phyloP scores from a whole-genome alignment of 2,797 vertebrate genomes.

The Poeciliopsis presidionis region DNA sequence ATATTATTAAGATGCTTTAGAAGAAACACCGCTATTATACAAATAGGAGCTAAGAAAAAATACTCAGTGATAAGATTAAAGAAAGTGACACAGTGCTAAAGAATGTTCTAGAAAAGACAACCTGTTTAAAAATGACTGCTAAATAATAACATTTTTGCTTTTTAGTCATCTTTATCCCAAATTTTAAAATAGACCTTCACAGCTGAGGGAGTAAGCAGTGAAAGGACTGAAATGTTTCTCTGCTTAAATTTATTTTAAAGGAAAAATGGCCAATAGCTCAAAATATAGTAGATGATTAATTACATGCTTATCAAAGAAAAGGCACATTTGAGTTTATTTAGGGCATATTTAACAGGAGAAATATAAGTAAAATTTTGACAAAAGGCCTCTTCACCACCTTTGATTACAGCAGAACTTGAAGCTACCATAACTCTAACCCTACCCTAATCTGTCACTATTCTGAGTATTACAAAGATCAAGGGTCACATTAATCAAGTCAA shows the following conservation, averaged over 20 bases:
- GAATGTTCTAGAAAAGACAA: not conserved
- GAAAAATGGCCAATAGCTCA: not conserved
- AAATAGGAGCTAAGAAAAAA: not conserved
- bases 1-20: not conserved
- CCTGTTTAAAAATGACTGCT: not conserved
- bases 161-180: not conserved
- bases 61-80: not conserved
- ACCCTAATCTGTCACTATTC: not conserved
- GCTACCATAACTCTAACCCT: not conserved
- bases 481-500: no score
- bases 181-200: not conserved
- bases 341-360: not conserved
- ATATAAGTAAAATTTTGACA: not conserved
- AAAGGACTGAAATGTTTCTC: not conserved
- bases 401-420: not conserved
- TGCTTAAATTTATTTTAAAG: not conserved
- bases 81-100: not conserved
- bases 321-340: not conserved
- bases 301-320: not conserved
- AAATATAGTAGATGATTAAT: no score
- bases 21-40: not conserved
- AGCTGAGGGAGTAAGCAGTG: not conserved
- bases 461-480: not conserved
- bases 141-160: not conserved
- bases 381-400: no score